phyloP scores from a whole-genome alignment of 2,113 vertebrate genomes.

The Notiomystis cincta region DNA sequence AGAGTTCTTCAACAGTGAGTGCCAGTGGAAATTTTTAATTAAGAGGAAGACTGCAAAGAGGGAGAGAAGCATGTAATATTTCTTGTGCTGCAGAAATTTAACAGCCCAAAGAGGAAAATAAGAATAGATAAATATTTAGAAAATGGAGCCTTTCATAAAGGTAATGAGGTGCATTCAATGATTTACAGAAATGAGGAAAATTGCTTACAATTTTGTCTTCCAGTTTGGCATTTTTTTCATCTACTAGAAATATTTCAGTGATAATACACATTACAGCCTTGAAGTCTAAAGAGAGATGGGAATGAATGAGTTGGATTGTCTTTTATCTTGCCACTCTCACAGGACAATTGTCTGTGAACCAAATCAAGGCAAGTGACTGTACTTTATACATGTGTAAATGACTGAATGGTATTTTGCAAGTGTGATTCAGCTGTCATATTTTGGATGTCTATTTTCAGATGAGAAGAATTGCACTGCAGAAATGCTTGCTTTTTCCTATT shows the following conservation, averaged over 20 bases:
- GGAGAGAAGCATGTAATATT: conserved; percentile 78
- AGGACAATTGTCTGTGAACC: neutral
- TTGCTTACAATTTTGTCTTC: conserved; percentile 1
- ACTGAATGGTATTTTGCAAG: neutral
- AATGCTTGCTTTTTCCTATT: neutral
- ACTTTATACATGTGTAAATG: neutral
- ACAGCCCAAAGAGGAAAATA: neutral
- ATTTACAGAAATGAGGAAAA: neutral
- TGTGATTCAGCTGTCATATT: neutral
- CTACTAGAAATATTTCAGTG: neutral
- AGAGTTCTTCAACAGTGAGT: conserved; percentile 75
- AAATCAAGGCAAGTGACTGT: neutral
- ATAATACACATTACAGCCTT: neutral
- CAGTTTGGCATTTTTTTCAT: neutral
- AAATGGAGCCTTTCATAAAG: neutral
- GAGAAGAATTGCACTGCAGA: neutral
- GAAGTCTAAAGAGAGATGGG: neutral
- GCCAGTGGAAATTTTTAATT: conserved; percentile 71
- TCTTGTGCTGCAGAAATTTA: conserved; percentile 66
- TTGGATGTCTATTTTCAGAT: neutral
- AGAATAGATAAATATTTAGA: neutral
- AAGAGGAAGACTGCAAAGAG: conserved; percentile 73
- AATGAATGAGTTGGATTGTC: neutral
- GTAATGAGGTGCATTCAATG: conserved; percentile 18
- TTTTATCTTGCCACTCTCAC: neutral